Evolutionary conservation across 2,888 invertebrate genomes (phyloP).

Genomic region (Cerceris rybyensis): DNA sequence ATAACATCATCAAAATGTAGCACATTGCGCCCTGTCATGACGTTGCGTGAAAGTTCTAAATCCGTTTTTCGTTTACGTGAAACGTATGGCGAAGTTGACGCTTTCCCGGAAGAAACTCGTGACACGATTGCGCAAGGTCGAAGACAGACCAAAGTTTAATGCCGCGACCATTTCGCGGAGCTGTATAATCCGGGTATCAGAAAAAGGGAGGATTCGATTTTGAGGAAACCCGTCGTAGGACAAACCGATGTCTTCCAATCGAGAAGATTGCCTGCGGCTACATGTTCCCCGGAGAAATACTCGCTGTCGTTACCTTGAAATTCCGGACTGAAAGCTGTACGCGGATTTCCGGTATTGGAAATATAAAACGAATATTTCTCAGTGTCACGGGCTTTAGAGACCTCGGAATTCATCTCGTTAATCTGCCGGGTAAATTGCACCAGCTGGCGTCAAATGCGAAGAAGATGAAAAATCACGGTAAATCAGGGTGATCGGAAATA

Average conservation of each 20-base stretch:
- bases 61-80: neutral
- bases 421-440: slow-evolving; percentile 23
- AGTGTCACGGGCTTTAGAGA: slow-evolving; percentile 13
- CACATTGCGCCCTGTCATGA: neutral
- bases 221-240: slow-evolving; percentile 42
- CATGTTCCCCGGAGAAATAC: slow-evolving; percentile 57
- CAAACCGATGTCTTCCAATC: slow-evolving; percentile 56
- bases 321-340: slow-evolving; percentile 44
- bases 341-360: slow-evolving; percentile 18
- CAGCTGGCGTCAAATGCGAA: neutral
- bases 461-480: neutral
- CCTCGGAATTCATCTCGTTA: slow-evolving; percentile 23
- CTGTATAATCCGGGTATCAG: slow-evolving; percentile 10
- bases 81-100: neutral
- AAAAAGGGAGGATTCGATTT: slow-evolving; percentile 46
- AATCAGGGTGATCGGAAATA: slow-evolving; percentile 15
- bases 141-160: neutral
- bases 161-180: slow-evolving; percentile 13
- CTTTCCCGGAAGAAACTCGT: neutral
- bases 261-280: slow-evolving; percentile 54
- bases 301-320: slow-evolving; percentile 54
- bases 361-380: slow-evolving; percentile 26
- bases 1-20: neutral
- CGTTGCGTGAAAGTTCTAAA: neutral
- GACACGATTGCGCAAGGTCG: slow-evolving; percentile 2